Conservation (phyloP, 1,140 invertebrate genomes). For the Drosophila seguyi region DNA sequence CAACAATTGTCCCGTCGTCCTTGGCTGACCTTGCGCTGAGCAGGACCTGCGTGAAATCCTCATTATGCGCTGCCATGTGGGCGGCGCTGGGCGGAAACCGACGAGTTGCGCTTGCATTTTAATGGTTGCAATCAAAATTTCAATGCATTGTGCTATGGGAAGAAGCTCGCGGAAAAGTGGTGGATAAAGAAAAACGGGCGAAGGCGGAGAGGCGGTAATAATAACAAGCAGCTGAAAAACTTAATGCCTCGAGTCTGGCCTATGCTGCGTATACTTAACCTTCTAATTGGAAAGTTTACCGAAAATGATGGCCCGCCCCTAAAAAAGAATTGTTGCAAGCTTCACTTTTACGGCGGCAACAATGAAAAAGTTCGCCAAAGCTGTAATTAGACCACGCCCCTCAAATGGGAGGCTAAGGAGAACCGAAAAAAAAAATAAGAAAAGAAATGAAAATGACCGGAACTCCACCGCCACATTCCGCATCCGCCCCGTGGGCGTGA, state of each 20-base stretch:
- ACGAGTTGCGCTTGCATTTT: slow-evolving; percentile 70
- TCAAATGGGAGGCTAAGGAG: not conserved
- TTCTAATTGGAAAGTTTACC: slow-evolving; percentile 66
- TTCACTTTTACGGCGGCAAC: slow-evolving; percentile 60
- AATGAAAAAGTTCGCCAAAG: slow-evolving; percentile 59
- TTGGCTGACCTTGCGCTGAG: slow-evolving; percentile 73
- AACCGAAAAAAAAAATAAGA: slow-evolving; percentile 1
- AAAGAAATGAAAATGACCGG: slow-evolving; percentile 26
- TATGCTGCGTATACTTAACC: slow-evolving; percentile 64
- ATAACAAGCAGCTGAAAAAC: slow-evolving; percentile 38
- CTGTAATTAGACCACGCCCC: slow-evolving; percentile 68
- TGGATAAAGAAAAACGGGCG: slow-evolving; percentile 22
- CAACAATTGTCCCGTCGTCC: slow-evolving; percentile 74
- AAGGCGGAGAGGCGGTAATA: slow-evolving; percentile 41
- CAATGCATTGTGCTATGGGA: slow-evolving; percentile 70
- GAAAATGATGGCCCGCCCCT: slow-evolving; percentile 49
- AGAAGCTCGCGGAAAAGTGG: slow-evolving; percentile 25
- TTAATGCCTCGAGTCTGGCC: slow-evolving; percentile 14
- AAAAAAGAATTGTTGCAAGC: slow-evolving; percentile 56
- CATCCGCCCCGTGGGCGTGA: slow-evolving; percentile 36
- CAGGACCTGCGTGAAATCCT: slow-evolving; percentile 66
- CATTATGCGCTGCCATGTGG: slow-evolving; percentile 62
- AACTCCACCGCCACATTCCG: slow-evolving; percentile 19
- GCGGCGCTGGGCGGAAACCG: slow-evolving; percentile 6
- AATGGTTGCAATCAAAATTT: slow-evolving; percentile 81